Evolutionary conservation across 2,797 vertebrate genomes (phyloP).

Genomic region (Xyrichtys novacula): DNA sequence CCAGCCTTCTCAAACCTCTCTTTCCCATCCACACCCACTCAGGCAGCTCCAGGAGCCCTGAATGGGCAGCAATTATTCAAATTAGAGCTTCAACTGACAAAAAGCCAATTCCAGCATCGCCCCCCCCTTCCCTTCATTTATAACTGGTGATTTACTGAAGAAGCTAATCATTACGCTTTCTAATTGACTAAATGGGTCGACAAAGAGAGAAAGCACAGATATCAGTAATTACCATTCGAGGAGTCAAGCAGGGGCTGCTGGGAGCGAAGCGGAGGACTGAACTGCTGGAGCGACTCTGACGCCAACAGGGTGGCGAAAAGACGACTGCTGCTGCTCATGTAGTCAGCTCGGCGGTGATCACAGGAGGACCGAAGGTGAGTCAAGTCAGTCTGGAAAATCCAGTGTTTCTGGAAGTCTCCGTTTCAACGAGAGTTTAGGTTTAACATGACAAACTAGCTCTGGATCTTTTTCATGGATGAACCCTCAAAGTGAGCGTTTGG

Average conservation of each 20-base stretch:
- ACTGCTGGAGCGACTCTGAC: constrained; percentile 45
- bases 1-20: constrained; percentile 42
- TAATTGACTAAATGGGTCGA: constrained; percentile 83
- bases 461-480: too few relatives aligned
- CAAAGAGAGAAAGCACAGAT: constrained; percentile 78
- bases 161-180: constrained; percentile 80
- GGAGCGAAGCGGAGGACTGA: constrained; percentile 63
- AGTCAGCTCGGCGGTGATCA: not conserved
- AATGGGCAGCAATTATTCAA: constrained; percentile 81
- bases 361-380: not conserved
- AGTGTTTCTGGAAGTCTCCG: not conserved
- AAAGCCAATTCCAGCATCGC: constrained; percentile 79
- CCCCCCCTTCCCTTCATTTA: constrained; percentile 64
- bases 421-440: too few relatives aligned
- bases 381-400: not conserved
- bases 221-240: constrained; percentile 72
- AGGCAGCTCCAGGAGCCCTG: constrained; percentile 56
- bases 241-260: constrained; percentile 63
- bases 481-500: too few relatives aligned
- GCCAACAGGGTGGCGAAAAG: constrained; percentile 72
- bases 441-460: too few relatives aligned
- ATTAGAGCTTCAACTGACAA: constrained; percentile 83
- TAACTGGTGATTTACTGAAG: constrained; percentile 77
- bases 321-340: constrained; percentile 56
- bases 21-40: constrained; percentile 63